phyloP scores from a whole-genome alignment of 2,113 vertebrate species.

The Tachuris rubrigastra region DNA sequence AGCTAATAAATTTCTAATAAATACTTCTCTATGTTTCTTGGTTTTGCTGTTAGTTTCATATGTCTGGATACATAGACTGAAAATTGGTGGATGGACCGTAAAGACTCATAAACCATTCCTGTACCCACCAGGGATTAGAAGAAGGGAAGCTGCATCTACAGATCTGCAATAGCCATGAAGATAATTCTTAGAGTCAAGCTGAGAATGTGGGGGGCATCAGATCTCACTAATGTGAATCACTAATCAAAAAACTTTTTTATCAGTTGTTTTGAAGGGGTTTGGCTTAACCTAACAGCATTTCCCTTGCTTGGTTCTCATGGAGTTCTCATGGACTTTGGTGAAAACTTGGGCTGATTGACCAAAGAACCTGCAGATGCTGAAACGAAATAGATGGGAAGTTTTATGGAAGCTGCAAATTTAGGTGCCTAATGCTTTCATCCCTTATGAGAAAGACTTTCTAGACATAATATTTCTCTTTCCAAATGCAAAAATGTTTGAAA shows the following conservation, averaged over 20 bases:
- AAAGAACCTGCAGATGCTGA: background rate
- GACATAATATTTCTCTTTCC: background rate
- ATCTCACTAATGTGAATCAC: background rate
- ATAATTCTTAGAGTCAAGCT: background rate
- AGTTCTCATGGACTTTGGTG: background rate
- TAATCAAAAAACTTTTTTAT: background rate
- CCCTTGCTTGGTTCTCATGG: background rate
- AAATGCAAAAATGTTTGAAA: background rate
- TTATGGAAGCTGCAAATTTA: background rate
- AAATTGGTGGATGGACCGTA: background rate
- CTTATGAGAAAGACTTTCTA: background rate
- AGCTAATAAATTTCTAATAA: background rate
- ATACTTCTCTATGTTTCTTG: background rate
- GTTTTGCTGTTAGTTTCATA: background rate
- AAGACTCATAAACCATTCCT: background rate
- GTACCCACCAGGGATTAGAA: background rate
- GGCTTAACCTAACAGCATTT: background rate
- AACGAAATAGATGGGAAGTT: background rate
- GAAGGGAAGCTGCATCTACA: background rate
- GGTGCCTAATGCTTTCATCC: background rate
- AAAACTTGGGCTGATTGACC: background rate
- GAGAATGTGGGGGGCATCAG: background rate
- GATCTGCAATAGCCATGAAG: background rate
- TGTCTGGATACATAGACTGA: accelerated
- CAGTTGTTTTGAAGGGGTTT: background rate